These are phyloP conservation scores for Hipparchia semele DNA, from an alignment of 2,888 invertebrate genomes.

Conservation along the genomic window DNA sequence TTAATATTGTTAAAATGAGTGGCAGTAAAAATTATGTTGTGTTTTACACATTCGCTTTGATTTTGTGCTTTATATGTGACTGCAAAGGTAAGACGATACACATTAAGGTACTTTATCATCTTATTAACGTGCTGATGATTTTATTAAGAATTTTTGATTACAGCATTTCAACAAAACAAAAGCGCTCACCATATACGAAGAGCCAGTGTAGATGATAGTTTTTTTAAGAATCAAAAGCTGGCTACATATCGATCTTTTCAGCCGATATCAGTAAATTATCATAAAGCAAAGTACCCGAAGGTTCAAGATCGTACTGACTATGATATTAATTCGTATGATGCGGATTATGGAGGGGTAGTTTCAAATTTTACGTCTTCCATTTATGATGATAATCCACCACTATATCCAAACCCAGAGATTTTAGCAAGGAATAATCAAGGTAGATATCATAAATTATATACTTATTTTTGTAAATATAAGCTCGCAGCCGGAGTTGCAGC, in stretches of 20 bases:
- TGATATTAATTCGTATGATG: conserved; percentile 73
- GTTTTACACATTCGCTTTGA: conserved; percentile 47
- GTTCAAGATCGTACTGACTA: conserved; percentile 68
- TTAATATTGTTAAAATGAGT: neutral
- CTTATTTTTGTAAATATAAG: too few species aligned
- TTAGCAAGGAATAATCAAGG: conserved; percentile 68
- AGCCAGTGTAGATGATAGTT: conserved; percentile 56
- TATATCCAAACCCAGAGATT: conserved; percentile 77
- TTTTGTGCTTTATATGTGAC: conserved; percentile 46
- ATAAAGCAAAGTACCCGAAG: conserved; percentile 62
- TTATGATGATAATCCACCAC: conserved; percentile 76
- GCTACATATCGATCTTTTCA: conserved; percentile 70
- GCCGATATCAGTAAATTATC: conserved; percentile 66
- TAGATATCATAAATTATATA: conserved; percentile 37
- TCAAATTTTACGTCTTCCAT: conserved; percentile 78
- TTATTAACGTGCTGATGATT: neutral
- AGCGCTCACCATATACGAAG: conserved; percentile 61
- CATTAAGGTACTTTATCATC: neutral
- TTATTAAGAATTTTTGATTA: conserved; percentile 39
- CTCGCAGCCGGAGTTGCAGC: too few species aligned
- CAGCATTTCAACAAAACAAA: conserved; percentile 64
- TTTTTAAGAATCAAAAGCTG: conserved; percentile 61
- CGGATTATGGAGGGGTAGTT: conserved; percentile 75
- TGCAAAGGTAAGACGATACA: conserved; percentile 46
- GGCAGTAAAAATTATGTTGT: conserved; percentile 41